phyloP scores from a whole-genome alignment of 2,113 vertebrate genomes.

The Columbina picui region DNA sequence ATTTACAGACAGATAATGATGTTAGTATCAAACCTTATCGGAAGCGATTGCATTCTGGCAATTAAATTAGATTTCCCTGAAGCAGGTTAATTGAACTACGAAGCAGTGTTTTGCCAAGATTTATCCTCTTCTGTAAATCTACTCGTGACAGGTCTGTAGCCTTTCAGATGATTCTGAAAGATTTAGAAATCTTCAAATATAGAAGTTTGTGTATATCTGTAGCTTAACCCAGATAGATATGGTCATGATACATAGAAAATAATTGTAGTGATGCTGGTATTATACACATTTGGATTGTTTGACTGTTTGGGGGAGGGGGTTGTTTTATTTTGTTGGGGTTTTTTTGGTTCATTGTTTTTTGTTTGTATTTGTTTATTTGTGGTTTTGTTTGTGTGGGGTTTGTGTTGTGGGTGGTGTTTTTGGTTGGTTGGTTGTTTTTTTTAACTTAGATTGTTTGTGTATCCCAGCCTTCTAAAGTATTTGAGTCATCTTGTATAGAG shows the following conservation, averaged over 20 bases:
- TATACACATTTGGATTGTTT: neutral
- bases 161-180: neutral
- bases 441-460: neutral
- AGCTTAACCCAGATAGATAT: neutral
- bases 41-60: constrained; percentile 70
- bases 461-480: neutral
- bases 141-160: constrained; percentile 32
- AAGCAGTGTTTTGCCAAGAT: constrained; percentile 68
- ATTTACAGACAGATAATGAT: constrained; percentile 61
- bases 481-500: neutral
- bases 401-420: no score
- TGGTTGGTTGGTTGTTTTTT: neutral
- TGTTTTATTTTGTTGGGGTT: accelerated
- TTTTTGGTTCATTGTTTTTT: neutral
- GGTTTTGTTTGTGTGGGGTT: no score
- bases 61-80: constrained; percentile 69
- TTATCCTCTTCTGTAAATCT: constrained; percentile 67
- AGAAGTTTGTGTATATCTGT: neutral
- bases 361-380: neutral
- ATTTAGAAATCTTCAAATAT: neutral
- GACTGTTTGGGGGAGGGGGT: neutral
- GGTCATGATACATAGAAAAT: neutral
- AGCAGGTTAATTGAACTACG: constrained; percentile 71
- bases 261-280: neutral
- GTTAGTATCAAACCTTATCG: constrained; percentile 62